A percentile compares a stretch with the other conserved stretches of the same genome.
Conservation (phyloP, 1,140 invertebrate genomes). For the Steinernema khuongi region DNA sequence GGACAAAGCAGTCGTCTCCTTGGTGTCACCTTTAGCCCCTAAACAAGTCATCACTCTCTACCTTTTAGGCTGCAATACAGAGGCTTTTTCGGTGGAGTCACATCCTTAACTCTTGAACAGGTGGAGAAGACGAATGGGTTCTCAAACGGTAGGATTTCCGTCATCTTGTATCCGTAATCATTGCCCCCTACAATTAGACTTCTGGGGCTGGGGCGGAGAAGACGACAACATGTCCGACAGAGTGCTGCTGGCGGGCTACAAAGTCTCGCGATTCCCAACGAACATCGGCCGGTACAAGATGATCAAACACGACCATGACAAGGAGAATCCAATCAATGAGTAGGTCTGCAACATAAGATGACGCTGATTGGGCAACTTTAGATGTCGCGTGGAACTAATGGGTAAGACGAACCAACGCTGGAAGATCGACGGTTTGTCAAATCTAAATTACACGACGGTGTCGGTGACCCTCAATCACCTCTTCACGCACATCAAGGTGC, state of each 20-base stretch:
- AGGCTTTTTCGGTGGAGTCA: slow-evolving; percentile 66
- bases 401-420: slow-evolving; percentile 75
- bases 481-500: slow-evolving; percentile 62
- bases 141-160: too few relatives aligned
- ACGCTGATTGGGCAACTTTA: slow-evolving; percentile 20
- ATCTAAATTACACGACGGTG: slow-evolving; percentile 73
- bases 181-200: too few relatives aligned
- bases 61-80: slow-evolving; percentile 50
- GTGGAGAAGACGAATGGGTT: slow-evolving; percentile 80
- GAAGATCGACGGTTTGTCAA: slow-evolving; percentile 77
- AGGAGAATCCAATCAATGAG: slow-evolving; percentile 55
- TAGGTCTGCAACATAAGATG: slow-evolving; percentile 27
- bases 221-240: slow-evolving; percentile 53
- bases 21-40: too few relatives aligned
- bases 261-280: slow-evolving; percentile 55
- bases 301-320: slow-evolving; percentile 59
- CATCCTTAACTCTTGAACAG: slow-evolving; percentile 64
- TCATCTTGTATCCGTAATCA: too few relatives aligned
- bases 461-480: slow-evolving; percentile 66
- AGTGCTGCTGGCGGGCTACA: slow-evolving; percentile 43
- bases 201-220: slow-evolving; percentile 69
- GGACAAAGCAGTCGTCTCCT: too few relatives aligned
- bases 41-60: slow-evolving; percentile 4
- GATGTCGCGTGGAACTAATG: slow-evolving; percentile 70
- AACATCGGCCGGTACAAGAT: slow-evolving; percentile 60